A percentile compares a stretch with the other conserved stretches of the same genome.
Conservation (phyloP, 2,113 vertebrate genomes). For the Pituophis catenifer region DNA sequence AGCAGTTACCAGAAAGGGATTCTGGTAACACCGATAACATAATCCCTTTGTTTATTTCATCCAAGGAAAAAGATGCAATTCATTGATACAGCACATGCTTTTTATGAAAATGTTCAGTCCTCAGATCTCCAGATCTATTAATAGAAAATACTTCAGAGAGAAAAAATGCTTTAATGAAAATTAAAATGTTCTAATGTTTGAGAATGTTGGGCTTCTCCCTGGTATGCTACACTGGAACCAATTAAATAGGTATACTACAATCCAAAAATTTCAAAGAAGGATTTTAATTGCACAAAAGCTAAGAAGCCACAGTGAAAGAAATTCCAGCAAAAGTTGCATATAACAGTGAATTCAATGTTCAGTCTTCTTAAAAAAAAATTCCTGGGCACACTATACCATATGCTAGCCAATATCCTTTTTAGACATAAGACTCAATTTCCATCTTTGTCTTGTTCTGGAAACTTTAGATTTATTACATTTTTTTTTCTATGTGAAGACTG, state of each 20-base stretch:
- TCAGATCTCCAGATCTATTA: background rate
- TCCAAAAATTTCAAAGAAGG: background rate
- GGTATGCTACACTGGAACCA: background rate
- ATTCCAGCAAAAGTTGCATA: background rate
- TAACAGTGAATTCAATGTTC: background rate
- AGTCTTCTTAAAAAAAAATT: background rate
- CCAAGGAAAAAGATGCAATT: background rate
- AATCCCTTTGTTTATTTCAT: background rate
- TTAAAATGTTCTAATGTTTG: background rate
- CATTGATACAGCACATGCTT: background rate
- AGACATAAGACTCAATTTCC: background rate
- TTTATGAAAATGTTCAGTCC: background rate
- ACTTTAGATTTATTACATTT: background rate
- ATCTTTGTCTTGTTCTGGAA: background rate
- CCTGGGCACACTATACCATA: background rate
- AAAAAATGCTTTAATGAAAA: background rate
- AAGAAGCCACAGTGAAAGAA: background rate
- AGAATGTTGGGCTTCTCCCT: background rate
- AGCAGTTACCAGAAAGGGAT: background rate
- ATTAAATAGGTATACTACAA: background rate
- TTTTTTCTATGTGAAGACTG: background rate
- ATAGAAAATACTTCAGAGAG: background rate
- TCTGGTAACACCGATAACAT: background rate
- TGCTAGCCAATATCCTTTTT: background rate
- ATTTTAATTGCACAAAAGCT: background rate